A percentile compares a stretch with the other conserved stretches of the same genome.
Conservation (phyloP, 2,797 vertebrate species). For the Sitta carolinensis region DNA sequence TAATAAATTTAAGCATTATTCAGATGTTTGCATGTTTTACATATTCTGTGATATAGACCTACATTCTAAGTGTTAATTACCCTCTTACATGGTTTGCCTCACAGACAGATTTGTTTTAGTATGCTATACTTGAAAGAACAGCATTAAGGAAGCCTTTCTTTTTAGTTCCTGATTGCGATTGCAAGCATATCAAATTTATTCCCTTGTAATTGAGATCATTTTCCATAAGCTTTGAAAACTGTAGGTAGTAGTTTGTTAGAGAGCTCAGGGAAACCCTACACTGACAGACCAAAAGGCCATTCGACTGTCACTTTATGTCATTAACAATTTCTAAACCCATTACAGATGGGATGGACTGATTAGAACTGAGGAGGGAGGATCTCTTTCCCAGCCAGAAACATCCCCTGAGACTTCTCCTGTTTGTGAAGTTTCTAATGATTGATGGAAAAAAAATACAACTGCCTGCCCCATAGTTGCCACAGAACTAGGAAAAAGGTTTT, state of each 20-base stretch:
- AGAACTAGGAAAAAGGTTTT: background rate
- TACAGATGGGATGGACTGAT: slow-evolving; percentile 82
- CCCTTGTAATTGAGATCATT: slow-evolving; percentile 78
- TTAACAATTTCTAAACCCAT: slow-evolving; percentile 84
- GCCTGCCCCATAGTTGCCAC: slow-evolving; percentile 62
- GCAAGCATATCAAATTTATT: slow-evolving; percentile 77
- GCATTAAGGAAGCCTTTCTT: slow-evolving; percentile 77
- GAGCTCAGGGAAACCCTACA: slow-evolving; percentile 77
- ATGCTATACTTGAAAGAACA: slow-evolving; percentile 70
- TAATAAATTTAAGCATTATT: slow-evolving; percentile 53
- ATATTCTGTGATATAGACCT: slow-evolving; percentile 46
- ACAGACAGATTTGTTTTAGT: slow-evolving; percentile 70
- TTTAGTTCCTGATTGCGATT: slow-evolving; percentile 71
- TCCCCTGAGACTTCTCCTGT: slow-evolving; percentile 74
- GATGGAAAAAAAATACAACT: slow-evolving; percentile 74
- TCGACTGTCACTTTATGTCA: slow-evolving; percentile 82
- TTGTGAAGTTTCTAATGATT: slow-evolving; percentile 80
- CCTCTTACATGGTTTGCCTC: slow-evolving; percentile 58
- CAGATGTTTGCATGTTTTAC: slow-evolving; percentile 64
- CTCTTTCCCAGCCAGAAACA: slow-evolving; percentile 82
- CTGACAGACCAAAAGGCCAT: slow-evolving; percentile 77
- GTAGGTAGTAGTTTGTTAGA: slow-evolving; percentile 73
- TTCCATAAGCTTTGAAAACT: slow-evolving; percentile 76
- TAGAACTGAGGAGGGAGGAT: slow-evolving; percentile 79
- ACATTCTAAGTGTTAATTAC: slow-evolving; percentile 51